Conservation (phyloP, 2,888 invertebrate species). For the Drosophila paramelanica region DNA sequence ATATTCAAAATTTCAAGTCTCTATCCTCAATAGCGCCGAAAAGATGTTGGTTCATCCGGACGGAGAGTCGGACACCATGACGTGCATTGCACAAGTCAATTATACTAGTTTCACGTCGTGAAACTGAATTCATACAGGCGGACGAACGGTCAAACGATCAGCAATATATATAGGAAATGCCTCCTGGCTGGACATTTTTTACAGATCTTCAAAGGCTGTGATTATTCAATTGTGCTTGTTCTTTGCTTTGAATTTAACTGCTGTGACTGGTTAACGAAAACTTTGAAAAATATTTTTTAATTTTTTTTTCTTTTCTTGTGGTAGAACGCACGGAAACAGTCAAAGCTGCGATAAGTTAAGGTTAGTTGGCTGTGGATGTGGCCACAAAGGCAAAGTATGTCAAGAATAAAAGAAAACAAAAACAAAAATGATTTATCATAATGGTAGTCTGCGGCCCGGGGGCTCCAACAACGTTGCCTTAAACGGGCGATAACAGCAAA, state of each 20-base stretch:
- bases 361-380: constrained; percentile 42
- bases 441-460: constrained; percentile 62
- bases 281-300: not conserved
- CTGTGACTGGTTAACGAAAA: not conserved
- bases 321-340: constrained; percentile 38
- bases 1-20: too few species aligned
- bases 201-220: too few species aligned
- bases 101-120: too few species aligned
- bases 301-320: constrained; percentile 19
- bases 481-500: constrained; percentile 75
- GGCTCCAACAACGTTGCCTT: constrained; percentile 71
- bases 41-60: too few species aligned
- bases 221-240: too few species aligned
- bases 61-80: too few species aligned
- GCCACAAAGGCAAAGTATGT: constrained; percentile 27
- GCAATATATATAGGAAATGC: too few species aligned
- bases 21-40: too few species aligned
- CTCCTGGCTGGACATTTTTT: too few species aligned
- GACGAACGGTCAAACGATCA: too few species aligned
- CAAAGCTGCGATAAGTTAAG: constrained; percentile 47
- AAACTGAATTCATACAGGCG: too few species aligned
- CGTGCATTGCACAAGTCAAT: too few species aligned
- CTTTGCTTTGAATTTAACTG: not conserved
- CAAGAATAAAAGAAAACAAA: constrained; percentile 43
- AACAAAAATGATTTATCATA: constrained; percentile 79